Conservation (phyloP, 2,113 vertebrate species). For the Sceloporus undulatus region DNA sequence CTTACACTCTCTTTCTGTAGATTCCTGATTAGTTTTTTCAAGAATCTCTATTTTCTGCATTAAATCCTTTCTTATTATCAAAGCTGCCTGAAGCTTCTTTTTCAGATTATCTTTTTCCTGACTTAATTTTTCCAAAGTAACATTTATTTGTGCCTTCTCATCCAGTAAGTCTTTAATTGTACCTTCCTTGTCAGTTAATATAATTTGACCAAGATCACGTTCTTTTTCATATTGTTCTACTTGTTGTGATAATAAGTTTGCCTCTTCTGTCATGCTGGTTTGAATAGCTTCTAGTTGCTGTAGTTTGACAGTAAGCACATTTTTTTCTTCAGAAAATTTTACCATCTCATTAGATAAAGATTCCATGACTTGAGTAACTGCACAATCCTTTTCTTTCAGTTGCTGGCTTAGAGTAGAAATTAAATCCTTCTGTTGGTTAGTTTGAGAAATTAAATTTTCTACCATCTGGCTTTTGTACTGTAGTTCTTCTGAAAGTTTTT, state of each 20-base stretch:
- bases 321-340: conserved; percentile 78
- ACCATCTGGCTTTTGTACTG: conserved; percentile 77
- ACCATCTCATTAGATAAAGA: conserved; percentile 83
- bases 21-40: conserved; percentile 77
- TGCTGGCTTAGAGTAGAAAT: conserved; percentile 83
- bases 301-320: conserved; percentile 68
- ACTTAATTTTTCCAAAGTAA: conserved; percentile 69
- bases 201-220: conserved; percentile 56
- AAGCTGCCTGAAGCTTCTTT: conserved; percentile 87
- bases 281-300: conserved; percentile 69
- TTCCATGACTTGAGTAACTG: conserved; percentile 81
- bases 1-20: conserved; percentile 62
- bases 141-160: conserved; percentile 74
- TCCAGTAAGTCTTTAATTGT: conserved; percentile 69
- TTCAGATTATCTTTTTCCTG: conserved; percentile 86
- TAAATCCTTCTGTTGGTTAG: conserved; percentile 85
- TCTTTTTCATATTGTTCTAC: conserved; percentile 73
- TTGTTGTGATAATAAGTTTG: conserved; percentile 65
- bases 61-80: conserved; percentile 85
- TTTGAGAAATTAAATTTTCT: conserved; percentile 76
- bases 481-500: conserved; percentile 63
- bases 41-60: conserved; percentile 82
- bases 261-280: conserved; percentile 52
- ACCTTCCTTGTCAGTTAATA: conserved; percentile 63
- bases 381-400: conserved; percentile 82